phyloP scores from a whole-genome alignment of 30 jellyfish, hydroid and myxozoan genomes.

The Aurelia sp. region DNA sequence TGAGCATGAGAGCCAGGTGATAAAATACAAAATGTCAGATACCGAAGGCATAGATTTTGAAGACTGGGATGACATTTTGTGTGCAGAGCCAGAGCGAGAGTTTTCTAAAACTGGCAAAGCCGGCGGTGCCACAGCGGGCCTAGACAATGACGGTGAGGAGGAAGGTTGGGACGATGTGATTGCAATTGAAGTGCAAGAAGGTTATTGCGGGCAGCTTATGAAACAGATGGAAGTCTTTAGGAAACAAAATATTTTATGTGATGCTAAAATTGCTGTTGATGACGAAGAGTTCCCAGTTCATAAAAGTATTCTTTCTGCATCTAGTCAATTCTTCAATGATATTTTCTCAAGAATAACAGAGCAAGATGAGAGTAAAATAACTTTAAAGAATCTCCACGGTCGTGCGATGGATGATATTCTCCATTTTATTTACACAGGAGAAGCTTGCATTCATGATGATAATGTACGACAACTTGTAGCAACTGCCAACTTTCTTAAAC shows the following conservation, averaged over 20 bases:
- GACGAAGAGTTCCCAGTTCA: constrained; percentile 88
- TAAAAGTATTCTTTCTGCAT: constrained; percentile 80
- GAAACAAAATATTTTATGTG: constrained; percentile 83
- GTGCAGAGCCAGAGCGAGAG: constrained; percentile 89
- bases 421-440: constrained; percentile 97
- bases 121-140: constrained; percentile 15
- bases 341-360: constrained; percentile 77
- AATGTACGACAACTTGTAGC: constrained; percentile 97
- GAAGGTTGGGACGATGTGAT: constrained; percentile 97
- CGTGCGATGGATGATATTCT: constrained; percentile 90
- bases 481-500: constrained; percentile 89
- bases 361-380: constrained; percentile 81
- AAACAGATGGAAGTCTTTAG: constrained; percentile 93
- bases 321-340: constrained; percentile 87
- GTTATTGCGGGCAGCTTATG: constrained; percentile 89
- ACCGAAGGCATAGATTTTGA: constrained; percentile 41
- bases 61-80: constrained; percentile 95
- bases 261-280: constrained; percentile 93
- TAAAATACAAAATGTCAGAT: constrained; percentile 15
- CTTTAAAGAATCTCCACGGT: constrained; percentile 78
- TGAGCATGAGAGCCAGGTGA: no score
- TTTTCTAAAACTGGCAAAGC: constrained; percentile 29
- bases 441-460: constrained; percentile 94
- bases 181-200: constrained; percentile 94
- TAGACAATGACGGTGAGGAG: constrained; percentile 72